Percentiles rank a stretch among this genome's conserved stretches.
Conservation (phyloP, 2,888 invertebrate species). For the Neoitamus cyanurus region DNA sequence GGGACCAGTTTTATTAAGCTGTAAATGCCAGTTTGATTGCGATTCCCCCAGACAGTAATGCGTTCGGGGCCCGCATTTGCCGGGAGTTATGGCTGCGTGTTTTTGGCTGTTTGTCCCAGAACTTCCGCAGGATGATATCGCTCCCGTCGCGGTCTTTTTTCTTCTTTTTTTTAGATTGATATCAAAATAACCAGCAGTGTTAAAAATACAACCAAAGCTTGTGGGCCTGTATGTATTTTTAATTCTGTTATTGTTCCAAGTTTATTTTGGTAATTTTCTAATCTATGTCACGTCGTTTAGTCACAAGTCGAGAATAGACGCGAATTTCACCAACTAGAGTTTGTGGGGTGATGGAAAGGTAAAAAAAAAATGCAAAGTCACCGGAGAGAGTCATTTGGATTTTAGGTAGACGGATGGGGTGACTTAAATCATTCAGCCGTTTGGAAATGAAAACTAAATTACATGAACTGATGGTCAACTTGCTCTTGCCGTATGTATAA, state of each 20-base stretch:
- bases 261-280: neutral
- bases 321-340: neutral
- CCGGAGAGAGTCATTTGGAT: neutral
- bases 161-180: neutral
- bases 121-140: neutral
- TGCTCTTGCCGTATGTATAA: no score
- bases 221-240: neutral
- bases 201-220: neutral
- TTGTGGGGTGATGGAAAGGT: neutral
- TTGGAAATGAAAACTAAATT: neutral
- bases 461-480: neutral
- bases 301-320: neutral
- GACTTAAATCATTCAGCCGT: neutral
- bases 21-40: neutral
- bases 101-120: neutral
- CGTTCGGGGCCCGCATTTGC: neutral
- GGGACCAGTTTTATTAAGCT: neutral
- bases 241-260: conserved; percentile 5
- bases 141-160: neutral
- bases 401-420: neutral
- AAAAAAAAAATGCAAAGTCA: neutral
- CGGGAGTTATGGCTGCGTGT: neutral
- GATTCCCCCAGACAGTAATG: neutral
- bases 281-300: neutral
- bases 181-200: neutral